Percentiles rank a stretch among this genome's conserved stretches.
Conservation (phyloP, 2,113 vertebrate genomes). For the Grammatotria lemairii region DNA sequence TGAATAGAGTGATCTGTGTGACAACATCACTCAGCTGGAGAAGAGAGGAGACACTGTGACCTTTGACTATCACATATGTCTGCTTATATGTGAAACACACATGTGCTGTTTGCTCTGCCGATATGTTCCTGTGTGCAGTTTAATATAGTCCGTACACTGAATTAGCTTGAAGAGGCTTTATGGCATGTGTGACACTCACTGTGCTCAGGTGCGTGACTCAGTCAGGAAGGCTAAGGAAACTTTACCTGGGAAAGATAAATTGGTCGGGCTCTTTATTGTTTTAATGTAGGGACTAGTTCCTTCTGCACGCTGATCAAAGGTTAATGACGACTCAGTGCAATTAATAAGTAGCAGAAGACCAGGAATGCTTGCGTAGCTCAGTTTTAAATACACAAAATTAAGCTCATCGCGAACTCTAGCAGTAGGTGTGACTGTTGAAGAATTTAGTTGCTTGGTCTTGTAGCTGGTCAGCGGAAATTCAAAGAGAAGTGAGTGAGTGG, state of each 20-base stretch:
- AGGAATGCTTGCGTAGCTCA: neutral
- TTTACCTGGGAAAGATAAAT: neutral
- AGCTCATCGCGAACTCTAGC: rapidly evolving
- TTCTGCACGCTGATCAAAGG: neutral
- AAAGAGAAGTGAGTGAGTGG: neutral
- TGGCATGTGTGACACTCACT: neutral
- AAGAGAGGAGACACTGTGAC: neutral
- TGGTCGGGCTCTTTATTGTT: neutral
- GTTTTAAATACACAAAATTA: neutral
- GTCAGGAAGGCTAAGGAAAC: neutral
- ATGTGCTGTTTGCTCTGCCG: neutral
- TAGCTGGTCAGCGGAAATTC: neutral
- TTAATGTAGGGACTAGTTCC: neutral
- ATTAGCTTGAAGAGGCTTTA: neutral
- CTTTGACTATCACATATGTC: neutral
- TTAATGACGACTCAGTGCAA: neutral
- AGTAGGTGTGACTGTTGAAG: neutral
- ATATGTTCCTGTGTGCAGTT: neutral
- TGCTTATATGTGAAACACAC: neutral
- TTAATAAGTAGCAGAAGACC: neutral
- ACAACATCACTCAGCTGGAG: neutral
- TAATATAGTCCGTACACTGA: neutral
- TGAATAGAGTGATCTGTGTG: slow-evolving; percentile 34
- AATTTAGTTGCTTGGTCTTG: neutral
- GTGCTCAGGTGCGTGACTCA: neutral